phyloP scores from a whole-genome alignment of 1,140 invertebrate genomes.

The Macrosteles quadrilineatus region DNA sequence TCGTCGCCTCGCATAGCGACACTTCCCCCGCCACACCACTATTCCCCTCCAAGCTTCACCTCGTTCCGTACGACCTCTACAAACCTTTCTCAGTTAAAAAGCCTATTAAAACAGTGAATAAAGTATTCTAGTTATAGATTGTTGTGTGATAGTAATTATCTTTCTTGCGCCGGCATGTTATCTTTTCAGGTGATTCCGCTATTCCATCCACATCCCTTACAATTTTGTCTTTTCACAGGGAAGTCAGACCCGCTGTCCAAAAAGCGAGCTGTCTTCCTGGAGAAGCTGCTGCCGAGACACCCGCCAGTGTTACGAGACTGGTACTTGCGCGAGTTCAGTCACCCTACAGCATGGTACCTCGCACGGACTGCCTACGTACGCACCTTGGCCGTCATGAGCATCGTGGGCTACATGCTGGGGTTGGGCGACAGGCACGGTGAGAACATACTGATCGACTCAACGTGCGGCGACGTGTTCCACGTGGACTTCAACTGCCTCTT shows the following conservation, averaged over 20 bases:
- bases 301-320: slow-evolving; percentile 89
- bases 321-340: slow-evolving; percentile 86
- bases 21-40: too few relatives aligned
- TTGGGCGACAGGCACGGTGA: slow-evolving; percentile 97
- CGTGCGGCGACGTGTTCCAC: slow-evolving; percentile 90
- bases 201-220: too few relatives aligned
- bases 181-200: too few relatives aligned
- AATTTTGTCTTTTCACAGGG: too few relatives aligned
- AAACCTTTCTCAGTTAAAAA: too few relatives aligned
- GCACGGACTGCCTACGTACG: slow-evolving; percentile 85
- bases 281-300: slow-evolving; percentile 70
- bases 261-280: slow-evolving; percentile 72
- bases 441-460: slow-evolving; percentile 93
- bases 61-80: too few relatives aligned
- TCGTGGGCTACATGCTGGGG: slow-evolving; percentile 95
- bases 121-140: too few relatives aligned
- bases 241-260: slow-evolving; percentile 63
- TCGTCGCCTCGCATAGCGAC: too few relatives aligned
- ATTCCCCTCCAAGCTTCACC: too few relatives aligned
- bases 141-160: too few relatives aligned
- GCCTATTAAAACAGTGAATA: too few relatives aligned
- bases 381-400: slow-evolving; percentile 96
- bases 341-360: slow-evolving; percentile 87
- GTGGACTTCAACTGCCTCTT: slow-evolving; percentile 99
- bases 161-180: too few relatives aligned